Percentiles rank a stretch among this genome's conserved stretches.
Conservation (phyloP, 2,113 vertebrate genomes). For the Hiodon tergisus region DNA sequence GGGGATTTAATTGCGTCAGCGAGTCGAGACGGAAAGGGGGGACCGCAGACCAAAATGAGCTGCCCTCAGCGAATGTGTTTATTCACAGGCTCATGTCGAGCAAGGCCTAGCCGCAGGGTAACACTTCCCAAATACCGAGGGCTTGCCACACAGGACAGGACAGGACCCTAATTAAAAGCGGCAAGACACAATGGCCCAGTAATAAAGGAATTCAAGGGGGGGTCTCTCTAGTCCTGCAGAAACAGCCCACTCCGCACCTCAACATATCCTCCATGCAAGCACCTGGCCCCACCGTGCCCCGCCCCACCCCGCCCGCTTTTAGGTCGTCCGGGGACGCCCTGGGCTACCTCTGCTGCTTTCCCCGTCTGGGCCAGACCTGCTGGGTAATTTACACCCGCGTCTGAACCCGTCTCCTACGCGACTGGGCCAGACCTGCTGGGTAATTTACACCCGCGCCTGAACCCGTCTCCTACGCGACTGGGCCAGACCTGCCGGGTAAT, state of each 20-base stretch:
- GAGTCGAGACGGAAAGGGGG: constrained; percentile 25
- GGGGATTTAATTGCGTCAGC: constrained; percentile 25
- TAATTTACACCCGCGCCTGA: constrained; percentile 22
- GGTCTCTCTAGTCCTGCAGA: no score
- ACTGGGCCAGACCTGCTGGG: constrained; percentile 8
- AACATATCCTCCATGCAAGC: background rate
- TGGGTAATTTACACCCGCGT: constrained; percentile 24
- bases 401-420: constrained; percentile 3
- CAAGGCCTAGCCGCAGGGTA: background rate
- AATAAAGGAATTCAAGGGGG: background rate
- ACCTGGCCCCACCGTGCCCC: background rate
- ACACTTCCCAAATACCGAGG: constrained; percentile 22
- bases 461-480: constrained; percentile 11
- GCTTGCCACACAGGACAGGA: constrained; percentile 21
- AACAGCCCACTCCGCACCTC: no score
- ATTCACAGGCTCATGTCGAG: constrained; percentile 1
- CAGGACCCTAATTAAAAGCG: constrained; percentile 22
- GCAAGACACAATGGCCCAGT: background rate
- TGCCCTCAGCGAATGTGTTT: constrained; percentile 25
- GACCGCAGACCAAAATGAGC: constrained; percentile 41
- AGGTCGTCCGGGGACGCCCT: background rate
- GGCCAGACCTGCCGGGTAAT: constrained; percentile 16
- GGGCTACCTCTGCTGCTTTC: constrained; percentile 16
- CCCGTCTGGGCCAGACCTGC: constrained; percentile 16
- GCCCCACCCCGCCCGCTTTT: background rate